Evolutionary conservation across 2,797 vertebrate species (phyloP).

Genomic region (Urocyon cinereoargenteus): DNA sequence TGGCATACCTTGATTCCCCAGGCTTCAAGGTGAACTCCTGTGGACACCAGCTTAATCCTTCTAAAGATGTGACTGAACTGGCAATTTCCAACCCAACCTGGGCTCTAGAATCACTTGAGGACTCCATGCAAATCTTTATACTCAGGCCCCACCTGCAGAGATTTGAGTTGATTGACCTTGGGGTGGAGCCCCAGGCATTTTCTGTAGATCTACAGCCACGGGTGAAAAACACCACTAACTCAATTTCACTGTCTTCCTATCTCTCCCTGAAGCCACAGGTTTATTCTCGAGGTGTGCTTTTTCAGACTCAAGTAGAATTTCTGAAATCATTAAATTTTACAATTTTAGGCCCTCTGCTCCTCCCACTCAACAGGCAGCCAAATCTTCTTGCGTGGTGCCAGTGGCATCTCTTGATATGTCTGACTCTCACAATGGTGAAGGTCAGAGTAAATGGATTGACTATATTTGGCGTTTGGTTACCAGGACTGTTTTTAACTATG

Average conservation of each 20-base stretch:
- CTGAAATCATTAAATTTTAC: neutral
- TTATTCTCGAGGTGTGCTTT: neutral
- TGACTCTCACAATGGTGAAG: neutral
- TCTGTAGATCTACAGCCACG: neutral
- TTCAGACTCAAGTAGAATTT: neutral
- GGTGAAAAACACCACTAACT: neutral
- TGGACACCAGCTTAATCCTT: neutral
- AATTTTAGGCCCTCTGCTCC: neutral
- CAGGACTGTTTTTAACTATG: neutral
- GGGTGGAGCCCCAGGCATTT: neutral
- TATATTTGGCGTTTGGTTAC: neutral
- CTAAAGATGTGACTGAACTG: neutral
- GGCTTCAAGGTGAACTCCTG: neutral
- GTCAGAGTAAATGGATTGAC: neutral
- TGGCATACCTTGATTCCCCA: neutral
- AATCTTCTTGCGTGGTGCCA: neutral
- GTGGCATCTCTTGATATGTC: neutral
- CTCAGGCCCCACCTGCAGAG: neutral
- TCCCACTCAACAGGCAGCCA: neutral
- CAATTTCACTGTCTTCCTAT: neutral
- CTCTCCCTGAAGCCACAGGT: neutral
- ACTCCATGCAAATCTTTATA: neutral
- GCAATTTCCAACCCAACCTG: neutral
- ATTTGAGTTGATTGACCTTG: neutral
- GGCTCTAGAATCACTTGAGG: rapidly evolving